Evolutionary conservation across 2,797 vertebrate genomes (phyloP).

Genomic region (Urophycis tenuis): DNA sequence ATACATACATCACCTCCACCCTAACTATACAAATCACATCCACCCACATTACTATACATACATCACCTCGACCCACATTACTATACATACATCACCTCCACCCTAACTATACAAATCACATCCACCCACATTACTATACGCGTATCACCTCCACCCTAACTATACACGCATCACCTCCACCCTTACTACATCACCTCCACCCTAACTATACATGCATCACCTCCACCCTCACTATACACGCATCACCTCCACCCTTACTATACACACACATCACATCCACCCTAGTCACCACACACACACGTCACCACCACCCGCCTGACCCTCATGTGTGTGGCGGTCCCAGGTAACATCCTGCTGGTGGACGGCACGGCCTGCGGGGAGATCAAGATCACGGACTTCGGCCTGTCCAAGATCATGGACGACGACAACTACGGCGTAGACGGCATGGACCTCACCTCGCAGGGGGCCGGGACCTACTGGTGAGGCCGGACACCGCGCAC

Average conservation of each 20-base stretch:
- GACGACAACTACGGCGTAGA: slow-evolving; percentile 98
- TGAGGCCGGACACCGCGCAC: slow-evolving; percentile 51
- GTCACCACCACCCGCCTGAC: too few species aligned
- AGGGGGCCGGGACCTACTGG: slow-evolving; percentile 98
- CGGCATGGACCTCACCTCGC: slow-evolving; percentile 98
- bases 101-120: neutral
- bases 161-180: too few species aligned
- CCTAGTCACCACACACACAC: too few species aligned
- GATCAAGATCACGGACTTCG: slow-evolving; percentile 99
- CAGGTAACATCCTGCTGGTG: slow-evolving; percentile 96
- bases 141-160: too few species aligned
- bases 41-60: neutral
- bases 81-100: neutral
- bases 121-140: too few species aligned
- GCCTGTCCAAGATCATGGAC: slow-evolving; percentile 99
- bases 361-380: slow-evolving; percentile 98
- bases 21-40: too few species aligned
- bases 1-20: too few species aligned
- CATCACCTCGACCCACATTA: neutral
- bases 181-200: neutral
- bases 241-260: too few species aligned
- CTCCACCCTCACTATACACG: too few species aligned
- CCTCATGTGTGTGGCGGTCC: neutral
- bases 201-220: neutral
- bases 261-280: too few species aligned